Percentiles rank a stretch among this genome's conserved stretches.
These are phyloP conservation scores for Yasuhikotakia modesta DNA, from an alignment of 2,797 vertebrate species.

Conservation along the genomic window DNA sequence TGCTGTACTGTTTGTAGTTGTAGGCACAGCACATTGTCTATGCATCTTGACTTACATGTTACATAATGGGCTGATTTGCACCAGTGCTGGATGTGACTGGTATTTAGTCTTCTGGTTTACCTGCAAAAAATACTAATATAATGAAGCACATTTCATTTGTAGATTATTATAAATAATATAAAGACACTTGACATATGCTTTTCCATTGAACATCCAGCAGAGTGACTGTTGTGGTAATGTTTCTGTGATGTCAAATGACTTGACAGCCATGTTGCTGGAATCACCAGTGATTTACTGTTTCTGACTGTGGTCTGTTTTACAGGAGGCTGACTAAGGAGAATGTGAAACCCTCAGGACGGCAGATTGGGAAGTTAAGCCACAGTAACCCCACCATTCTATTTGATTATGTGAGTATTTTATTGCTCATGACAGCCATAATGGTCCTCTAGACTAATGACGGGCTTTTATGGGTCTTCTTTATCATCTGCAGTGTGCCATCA, in stretches of 20 bases:
- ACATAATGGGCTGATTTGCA: no score
- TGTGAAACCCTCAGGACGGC: constrained; percentile 86
- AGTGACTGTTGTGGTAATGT: constrained; percentile 46
- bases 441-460: constrained; percentile 32
- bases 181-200: background rate
- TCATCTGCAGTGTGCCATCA: constrained; percentile 49
- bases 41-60: no score
- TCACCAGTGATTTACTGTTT: background rate
- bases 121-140: no score
- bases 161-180: background rate
- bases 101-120: no score
- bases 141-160: no score
- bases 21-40: no score
- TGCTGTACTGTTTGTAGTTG: no score
- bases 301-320: constrained; percentile 4
- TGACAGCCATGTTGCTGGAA: no score
- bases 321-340: constrained; percentile 93
- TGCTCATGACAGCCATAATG: constrained; percentile 50
- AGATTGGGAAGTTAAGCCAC: constrained; percentile 87
- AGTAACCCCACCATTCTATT: constrained; percentile 87
- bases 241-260: constrained; percentile 47
- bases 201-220: constrained; percentile 1
- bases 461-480: constrained; percentile 57
- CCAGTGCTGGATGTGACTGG: no score
- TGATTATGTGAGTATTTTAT: constrained; percentile 81